phyloP scores from a whole-genome alignment of 2,888 invertebrate species.

The Abscondita cerata region DNA sequence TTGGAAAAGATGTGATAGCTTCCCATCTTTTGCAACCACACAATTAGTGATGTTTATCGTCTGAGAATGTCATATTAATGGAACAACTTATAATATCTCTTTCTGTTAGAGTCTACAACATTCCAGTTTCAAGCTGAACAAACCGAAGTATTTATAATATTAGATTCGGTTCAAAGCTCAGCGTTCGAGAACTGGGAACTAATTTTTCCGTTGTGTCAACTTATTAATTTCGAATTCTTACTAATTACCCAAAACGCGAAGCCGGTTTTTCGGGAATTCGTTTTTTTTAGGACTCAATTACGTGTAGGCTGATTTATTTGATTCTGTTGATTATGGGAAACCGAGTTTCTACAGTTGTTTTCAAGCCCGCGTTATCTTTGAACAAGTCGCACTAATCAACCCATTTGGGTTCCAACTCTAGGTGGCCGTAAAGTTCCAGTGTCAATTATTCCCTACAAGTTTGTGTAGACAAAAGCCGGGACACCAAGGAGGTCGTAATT shows the following conservation, averaged over 20 bases:
- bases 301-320: neutral
- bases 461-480: constrained; percentile 51
- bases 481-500: constrained; percentile 51
- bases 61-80: constrained; percentile 34
- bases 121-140: constrained; percentile 25
- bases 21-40: constrained; percentile 26
- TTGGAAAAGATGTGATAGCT: constrained; percentile 18
- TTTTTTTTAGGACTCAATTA: constrained; percentile 13
- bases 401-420: constrained; percentile 39
- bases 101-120: constrained; percentile 19
- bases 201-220: constrained; percentile 18
- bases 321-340: constrained; percentile 16
- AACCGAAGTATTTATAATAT: constrained; percentile 26
- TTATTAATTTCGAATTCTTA: constrained; percentile 9
- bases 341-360: constrained; percentile 30
- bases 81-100: constrained; percentile 22
- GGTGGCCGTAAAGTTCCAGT: constrained; percentile 49
- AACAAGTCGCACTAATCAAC: constrained; percentile 42
- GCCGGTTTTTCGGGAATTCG: constrained; percentile 4
- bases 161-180: constrained; percentile 15
- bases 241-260: neutral
- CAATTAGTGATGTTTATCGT: constrained; percentile 33
- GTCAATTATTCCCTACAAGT: constrained; percentile 50
- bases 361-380: constrained; percentile 35
- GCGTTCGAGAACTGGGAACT: neutral